Evolutionary conservation across 2,888 invertebrate genomes (phyloP).

Genomic region (Encarsia formosa): DNA sequence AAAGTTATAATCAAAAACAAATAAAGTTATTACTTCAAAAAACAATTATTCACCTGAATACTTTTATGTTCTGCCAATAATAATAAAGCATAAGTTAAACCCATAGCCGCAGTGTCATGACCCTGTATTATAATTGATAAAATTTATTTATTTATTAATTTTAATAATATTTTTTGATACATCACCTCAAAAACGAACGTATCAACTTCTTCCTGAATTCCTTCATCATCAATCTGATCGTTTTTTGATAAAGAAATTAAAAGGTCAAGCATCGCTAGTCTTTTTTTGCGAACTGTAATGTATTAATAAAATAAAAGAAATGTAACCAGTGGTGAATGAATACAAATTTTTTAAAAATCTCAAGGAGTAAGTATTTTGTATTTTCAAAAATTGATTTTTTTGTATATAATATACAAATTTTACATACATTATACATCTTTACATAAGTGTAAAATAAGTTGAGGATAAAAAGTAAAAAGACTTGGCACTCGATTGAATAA

Average conservation of each 20-base stretch:
- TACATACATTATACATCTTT: too few species aligned
- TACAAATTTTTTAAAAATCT: too few species aligned
- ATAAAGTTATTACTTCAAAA: background rate
- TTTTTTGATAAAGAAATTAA: constrained; percentile 35
- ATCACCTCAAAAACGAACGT: constrained; percentile 41
- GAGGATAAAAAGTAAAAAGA: too few species aligned
- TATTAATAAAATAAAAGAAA: background rate
- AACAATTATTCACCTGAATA: constrained; percentile 47
- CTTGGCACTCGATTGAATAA: too few species aligned
- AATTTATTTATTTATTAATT: background rate
- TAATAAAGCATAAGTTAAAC: constrained; percentile 54
- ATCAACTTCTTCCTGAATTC: constrained; percentile 45
- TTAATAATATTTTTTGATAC: too few species aligned
- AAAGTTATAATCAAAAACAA: background rate
- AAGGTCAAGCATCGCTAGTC: constrained; percentile 43
- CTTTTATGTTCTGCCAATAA: constrained; percentile 54
- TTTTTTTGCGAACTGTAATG: constrained; percentile 27
- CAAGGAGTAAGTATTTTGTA: too few species aligned
- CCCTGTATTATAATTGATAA: constrained; percentile 50
- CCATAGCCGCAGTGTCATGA: constrained; percentile 61
- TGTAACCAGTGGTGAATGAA: too few species aligned
- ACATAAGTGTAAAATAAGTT: too few species aligned
- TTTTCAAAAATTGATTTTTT: too few species aligned
- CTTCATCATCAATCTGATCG: constrained; percentile 35
- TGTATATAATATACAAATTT: too few species aligned